Base-by-base conservation (phyloP, 1,140 invertebrate species). In the Caerostris darwini region DNA sequence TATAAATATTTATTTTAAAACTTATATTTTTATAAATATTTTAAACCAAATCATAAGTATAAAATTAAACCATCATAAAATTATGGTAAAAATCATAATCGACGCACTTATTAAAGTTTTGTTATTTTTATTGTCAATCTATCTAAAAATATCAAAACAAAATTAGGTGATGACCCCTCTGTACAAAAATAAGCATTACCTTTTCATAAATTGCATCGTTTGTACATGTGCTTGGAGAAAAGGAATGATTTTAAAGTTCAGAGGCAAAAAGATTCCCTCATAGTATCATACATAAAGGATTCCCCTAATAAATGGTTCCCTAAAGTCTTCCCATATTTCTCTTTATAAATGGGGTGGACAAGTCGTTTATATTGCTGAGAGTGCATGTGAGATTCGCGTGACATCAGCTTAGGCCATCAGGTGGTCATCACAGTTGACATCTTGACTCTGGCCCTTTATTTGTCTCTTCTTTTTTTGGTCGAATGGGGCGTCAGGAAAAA, bases 341-440 rank as follows among this genome's bases (percentile, higher is more conserved):
- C 67, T 69, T 34, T 12, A 10, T 71, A 71, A 71, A 71, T 50
- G n/a, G 69, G 5, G 19, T 71, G n/a, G 5, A 71, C n/a, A 71
- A 71, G 7, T 71, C 69, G 6, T 71, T 71, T 71, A 50, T 50
- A 71, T 71, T 34, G 7, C 34, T 83, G 10, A 17, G 53, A 57
- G 54, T 57, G 14, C n/a, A 87, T 87, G 85, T 87, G 57, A 17
- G n/a, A 50, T 61, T 87, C 59, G 85, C 85, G 85, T 87, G 85
- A 71, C 81, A n/a, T 17, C 12, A 5, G 3, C 85, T 19, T 7
- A 90, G 88, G 88, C 71, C 34, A 90, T 71, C 88, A 90, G 88
- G 50, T 71, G 67, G 64, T 90, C 88, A 90, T 71, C 61, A 19
- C 61, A 90, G 88, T 90, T 90, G 88, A 90, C 88, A 90, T 71